Conservation (phyloP, 1,140 invertebrate genomes). For the Laupala kohalensis region DNA sequence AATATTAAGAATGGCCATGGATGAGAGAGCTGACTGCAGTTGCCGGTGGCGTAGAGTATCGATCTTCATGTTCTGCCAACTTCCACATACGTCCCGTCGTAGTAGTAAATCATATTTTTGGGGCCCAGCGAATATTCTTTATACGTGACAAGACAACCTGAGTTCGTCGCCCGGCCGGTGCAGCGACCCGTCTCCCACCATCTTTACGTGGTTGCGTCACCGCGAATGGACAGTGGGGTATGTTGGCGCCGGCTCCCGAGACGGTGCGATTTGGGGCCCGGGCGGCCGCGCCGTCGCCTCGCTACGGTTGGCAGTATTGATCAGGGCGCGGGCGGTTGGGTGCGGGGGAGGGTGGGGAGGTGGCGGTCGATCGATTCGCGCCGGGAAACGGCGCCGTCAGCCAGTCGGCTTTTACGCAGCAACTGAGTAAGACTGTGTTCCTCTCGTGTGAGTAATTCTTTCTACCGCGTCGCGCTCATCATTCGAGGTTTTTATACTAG, state of each 20-base stretch:
- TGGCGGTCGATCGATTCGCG: not conserved
- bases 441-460: not conserved
- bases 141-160: too few species aligned
- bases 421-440: not conserved
- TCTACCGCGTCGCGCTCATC: not conserved
- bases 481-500: not conserved
- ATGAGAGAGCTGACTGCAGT: not conserved
- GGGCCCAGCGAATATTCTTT: too few species aligned
- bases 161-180: too few species aligned
- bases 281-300: not conserved
- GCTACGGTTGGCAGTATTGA: not conserved
- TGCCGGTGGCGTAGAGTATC: not conserved
- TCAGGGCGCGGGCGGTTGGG: not conserved
- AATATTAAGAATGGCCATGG: not conserved
- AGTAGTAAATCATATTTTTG: too few species aligned
- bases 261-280: not conserved
- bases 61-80: too few species aligned
- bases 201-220: too few species aligned
- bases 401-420: not conserved
- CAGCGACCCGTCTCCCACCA: too few species aligned
- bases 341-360: too few species aligned
- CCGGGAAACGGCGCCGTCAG: not conserved
- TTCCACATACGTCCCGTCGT: too few species aligned
- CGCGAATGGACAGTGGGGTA: too few species aligned
- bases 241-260: not conserved